Evolutionary conservation across 2,113 vertebrate genomes (phyloP), one percentile per base, ranked within the genome.

Genomic region (Proterorhinus semilunaris): DNA sequence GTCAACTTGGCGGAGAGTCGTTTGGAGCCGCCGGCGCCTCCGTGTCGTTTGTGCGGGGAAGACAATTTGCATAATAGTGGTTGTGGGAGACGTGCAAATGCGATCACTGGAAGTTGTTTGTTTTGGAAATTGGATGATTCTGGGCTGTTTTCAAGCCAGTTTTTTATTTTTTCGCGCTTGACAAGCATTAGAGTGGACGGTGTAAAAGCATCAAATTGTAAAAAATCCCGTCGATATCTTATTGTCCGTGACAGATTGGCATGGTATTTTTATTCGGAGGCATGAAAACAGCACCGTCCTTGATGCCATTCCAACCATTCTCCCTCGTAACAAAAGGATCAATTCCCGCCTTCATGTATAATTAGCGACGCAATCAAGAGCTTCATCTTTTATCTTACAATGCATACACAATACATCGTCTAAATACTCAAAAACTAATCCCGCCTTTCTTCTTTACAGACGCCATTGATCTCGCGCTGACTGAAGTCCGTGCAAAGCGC

Each of bases 61-160:
- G 72, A 82, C 65, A 74, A 57, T 76, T 72, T 68, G 43, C 62
- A 82, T 77, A 86, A 78, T 65, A 49, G 50, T 50, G 55, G 0
- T 70, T 80, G 70, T 63, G 47, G 48, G 45, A 68, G 44, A 70
- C 69, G 48, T 74, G 66, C 16, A 72, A 69, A 54, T 47, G 15
- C 44, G 36, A 55, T 13, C 16, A 21, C 71, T 64, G 16, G 16
- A 36, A 53, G 21, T 62, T 10, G 55, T 58, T 58, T 58, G 55
- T 42, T 15, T 58, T 7, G 10, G 27, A 58, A 58, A 58, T 58
- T 42, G 27, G 55, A 58, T n/a, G n/a, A 44, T n/a, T 44, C 44
- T n/a, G 7, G 58, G 58, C 12, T 9, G 7, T n/a, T 16, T 61
- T 61, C 58, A 61, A 59, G 58, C 16, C 53, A 10, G 17, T 55